phyloP scores from a whole-genome alignment of 2,113 vertebrate species.

The Perca fluviatilis region DNA sequence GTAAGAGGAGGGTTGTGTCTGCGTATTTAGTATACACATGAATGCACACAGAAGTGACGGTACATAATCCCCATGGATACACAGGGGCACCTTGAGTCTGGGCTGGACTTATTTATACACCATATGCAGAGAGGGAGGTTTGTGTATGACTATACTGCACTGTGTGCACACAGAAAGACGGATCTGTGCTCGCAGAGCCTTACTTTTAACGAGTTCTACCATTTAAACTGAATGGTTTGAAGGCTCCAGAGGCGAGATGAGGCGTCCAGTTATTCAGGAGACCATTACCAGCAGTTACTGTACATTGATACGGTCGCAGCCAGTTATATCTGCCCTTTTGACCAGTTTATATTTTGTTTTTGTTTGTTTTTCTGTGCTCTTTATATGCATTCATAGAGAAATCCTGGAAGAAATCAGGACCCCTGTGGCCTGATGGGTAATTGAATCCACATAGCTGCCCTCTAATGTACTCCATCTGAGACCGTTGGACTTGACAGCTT shows the following conservation, averaged over 20 bases:
- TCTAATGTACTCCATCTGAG: conserved; percentile 49
- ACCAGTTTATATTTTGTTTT: conserved; percentile 20
- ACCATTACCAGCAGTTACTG: conserved; percentile 49
- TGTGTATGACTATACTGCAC: conserved; percentile 38
- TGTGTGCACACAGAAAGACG: conserved; percentile 23
- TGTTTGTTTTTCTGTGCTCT: conserved; percentile 37
- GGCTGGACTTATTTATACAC: conserved; percentile 21
- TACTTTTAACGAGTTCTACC: conserved; percentile 27
- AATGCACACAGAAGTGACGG: neutral
- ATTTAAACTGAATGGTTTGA: neutral
- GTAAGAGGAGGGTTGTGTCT: neutral
- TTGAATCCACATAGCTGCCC: conserved; percentile 64
- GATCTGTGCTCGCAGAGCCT: conserved; percentile 33
- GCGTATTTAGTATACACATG: neutral
- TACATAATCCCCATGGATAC: neutral
- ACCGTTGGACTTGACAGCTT: conserved; percentile 15
- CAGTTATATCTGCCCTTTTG: conserved; percentile 39
- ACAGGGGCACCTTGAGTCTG: conserved; percentile 13
- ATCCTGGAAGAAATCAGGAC: conserved; percentile 49
- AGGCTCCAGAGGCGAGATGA: conserved; percentile 28
- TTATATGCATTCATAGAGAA: conserved; percentile 69
- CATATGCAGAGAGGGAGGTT: conserved; percentile 3
- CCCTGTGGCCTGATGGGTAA: conserved; percentile 45
- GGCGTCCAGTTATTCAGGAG: conserved; percentile 35
- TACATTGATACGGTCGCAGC: conserved; percentile 44